Evolutionary conservation across 2,113 vertebrate genomes (phyloP), one percentile per base, ranked within the genome.

Genomic region (Eudyptes chrysolophus): DNA sequence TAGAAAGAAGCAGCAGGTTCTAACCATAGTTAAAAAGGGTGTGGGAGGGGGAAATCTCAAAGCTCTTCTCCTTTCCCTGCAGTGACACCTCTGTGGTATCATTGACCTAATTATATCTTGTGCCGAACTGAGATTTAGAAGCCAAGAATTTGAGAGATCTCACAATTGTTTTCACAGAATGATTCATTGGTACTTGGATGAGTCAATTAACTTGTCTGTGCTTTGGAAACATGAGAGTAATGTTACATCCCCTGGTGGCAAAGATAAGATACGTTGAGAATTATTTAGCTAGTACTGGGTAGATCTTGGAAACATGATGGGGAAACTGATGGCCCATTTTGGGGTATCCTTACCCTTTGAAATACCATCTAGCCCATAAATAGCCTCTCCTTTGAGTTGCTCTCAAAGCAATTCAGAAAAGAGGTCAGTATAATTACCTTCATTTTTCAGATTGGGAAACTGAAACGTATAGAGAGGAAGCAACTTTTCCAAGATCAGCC

Each of bases 361-460:
- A 74, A 70, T 42, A n/a, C 36, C 46, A 51, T 4, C 65, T 69
- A 65, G 44, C 60, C 61, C 1, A 13, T 72, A 65, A 85, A 22
- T 25, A 85, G 29, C 78, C 38, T 89, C 87, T 85, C 30, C 54
- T 84, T 12, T 34, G 49, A 71, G 87, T 29, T 87, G 89, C 64
- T 92, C 92, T 94, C 70, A 89, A 11, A 83, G 87, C 84, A 93
- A 44, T 90, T 81, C 78, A 93, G 4, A 94, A 96, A 96, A 91
- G 78, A 96, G 96, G 89, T 93, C 95, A 90, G 26, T 30, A 49
- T 88, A 92, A 96, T 97, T 90, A 88, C 46, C 93, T 87, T 61
- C 54, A 10, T 85, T 83, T 72, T 71, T 65, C 74, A 87, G 81
- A 80, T 80, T 95, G 94, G 81, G 91, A 85, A 97, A 96, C 94